Evolutionary conservation across 2,888 invertebrate genomes (phyloP), one percentile per base, ranked within the genome.

Genomic region (Drosophila pegasa): DNA sequence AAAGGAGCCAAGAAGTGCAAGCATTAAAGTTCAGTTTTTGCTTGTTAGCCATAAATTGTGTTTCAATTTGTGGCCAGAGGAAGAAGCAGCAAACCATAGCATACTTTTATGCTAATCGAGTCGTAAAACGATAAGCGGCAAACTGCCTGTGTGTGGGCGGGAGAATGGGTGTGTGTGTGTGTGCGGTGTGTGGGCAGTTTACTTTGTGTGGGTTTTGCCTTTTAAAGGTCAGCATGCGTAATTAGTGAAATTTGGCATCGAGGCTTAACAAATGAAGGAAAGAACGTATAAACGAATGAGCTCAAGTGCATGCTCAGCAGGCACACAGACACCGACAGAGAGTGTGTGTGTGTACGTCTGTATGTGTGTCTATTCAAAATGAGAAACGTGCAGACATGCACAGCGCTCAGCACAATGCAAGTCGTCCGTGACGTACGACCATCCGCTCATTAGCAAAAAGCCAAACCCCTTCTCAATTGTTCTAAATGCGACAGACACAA

Each of bases 241-340:
- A 87, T 88, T 85, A 84, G 87, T 88, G 79, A 88, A 88, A 83
- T 82, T 84, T 72, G 75, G 86, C 83, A 87, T 75, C 80, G 75
- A 57, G 54, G 80, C 79, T 75, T 58, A 61, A 51, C 61, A 45
- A 76, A 60, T 67, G 52, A 65, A 58, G 50, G 76, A 73, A 66
- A 58, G 57, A 69, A 56, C 37, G 31, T 59, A 25, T 67, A 57
- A 64, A 48, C 64, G 78, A 77, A 74, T 75, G 73, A 67, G 78
- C 78, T 77, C 71, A 70, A 71, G 69, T 75, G 71, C 74, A 75
- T 61, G 66, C 64, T 59, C 72, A 63, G 61, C 55, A 68, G 59
- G 20, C 56, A 48, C 41, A 60, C 50, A 48, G 35, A 56, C 52
- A 48, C 52, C 35, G 50, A 10, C 37, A 31, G 40, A 77, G 58